These are phyloP conservation scores for Macquaria australasica DNA, from an alignment of 2,113 vertebrate genomes.

Conservation along the genomic window DNA sequence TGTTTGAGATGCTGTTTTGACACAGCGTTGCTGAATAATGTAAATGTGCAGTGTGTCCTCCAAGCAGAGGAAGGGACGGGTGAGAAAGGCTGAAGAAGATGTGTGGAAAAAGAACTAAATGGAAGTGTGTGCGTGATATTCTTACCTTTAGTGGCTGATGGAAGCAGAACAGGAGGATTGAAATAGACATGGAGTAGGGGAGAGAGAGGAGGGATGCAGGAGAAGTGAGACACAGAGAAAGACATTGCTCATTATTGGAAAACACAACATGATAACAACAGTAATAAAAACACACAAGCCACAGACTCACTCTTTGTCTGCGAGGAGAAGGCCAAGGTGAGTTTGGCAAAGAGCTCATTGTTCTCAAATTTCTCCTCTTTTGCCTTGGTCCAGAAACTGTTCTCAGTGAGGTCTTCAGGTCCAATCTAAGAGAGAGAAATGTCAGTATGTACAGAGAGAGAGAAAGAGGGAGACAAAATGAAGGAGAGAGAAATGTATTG, in stretches of 20 bases:
- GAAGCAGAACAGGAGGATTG: slow-evolving; percentile 45
- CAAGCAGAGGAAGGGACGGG: slow-evolving; percentile 30
- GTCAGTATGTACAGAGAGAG: neutral
- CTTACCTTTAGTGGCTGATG: slow-evolving; percentile 84
- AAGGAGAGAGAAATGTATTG: slow-evolving; percentile 11
- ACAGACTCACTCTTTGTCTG: slow-evolving; percentile 90
- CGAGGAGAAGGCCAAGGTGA: slow-evolving; percentile 89
- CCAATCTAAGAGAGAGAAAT: slow-evolving; percentile 80
- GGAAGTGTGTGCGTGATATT: slow-evolving; percentile 27
- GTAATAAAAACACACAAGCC: slow-evolving; percentile 21
- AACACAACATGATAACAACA: slow-evolving; percentile 35
- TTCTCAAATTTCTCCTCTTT: slow-evolving; percentile 90
- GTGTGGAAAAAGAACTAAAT: slow-evolving; percentile 40
- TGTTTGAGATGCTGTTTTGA: slow-evolving; percentile 62
- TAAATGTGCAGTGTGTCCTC: slow-evolving; percentile 61
- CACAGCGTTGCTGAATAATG: slow-evolving; percentile 69
- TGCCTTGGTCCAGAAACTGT: slow-evolving; percentile 90
- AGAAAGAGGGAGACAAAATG: slow-evolving; percentile 3
- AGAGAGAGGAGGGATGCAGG: neutral
- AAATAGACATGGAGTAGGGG: slow-evolving; percentile 44
- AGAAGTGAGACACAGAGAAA: slow-evolving; percentile 27
- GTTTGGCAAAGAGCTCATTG: slow-evolving; percentile 92
- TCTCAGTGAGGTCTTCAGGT: slow-evolving; percentile 88
- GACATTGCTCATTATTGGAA: slow-evolving; percentile 57
- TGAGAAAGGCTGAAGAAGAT: slow-evolving; percentile 25